Conservation (phyloP, 2,113 vertebrate species). For the Psettodes erumei region DNA sequence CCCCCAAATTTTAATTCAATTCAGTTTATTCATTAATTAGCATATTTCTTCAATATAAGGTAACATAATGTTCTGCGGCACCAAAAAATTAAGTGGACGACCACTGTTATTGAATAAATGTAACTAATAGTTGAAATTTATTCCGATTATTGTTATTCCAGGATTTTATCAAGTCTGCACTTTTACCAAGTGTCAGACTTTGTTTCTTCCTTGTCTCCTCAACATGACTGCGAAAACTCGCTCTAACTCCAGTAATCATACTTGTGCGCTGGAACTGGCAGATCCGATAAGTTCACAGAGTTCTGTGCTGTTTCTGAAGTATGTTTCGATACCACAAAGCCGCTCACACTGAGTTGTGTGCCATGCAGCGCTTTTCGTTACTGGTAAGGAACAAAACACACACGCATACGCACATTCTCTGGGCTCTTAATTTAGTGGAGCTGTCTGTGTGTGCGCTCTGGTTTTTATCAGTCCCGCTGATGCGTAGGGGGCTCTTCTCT, state of each 20-base stretch:
- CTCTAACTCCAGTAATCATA: conserved; percentile 29
- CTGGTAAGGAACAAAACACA: conserved; percentile 41
- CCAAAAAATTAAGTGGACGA: neutral
- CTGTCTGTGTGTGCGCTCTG: conserved; percentile 67
- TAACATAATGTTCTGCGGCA: too few relatives aligned
- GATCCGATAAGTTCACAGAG: conserved; percentile 39
- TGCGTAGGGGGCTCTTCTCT: conserved; percentile 68
- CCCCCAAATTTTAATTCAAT: too few relatives aligned
- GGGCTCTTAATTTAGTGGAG: conserved; percentile 64
- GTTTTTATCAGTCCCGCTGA: conserved; percentile 73
- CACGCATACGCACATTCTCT: conserved; percentile 16
- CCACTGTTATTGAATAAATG: neutral
- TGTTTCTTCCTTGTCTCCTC: neutral
- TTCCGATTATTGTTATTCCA: neutral
- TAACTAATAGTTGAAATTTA: neutral
- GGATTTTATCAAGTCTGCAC: neutral
- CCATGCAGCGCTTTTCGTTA: conserved; percentile 17
- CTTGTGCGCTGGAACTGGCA: conserved; percentile 13
- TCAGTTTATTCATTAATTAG: too few relatives aligned
- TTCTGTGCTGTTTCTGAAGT: conserved; percentile 47
- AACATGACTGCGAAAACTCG: conserved; percentile 7
- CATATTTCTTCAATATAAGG: too few relatives aligned
- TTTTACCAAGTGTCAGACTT: neutral
- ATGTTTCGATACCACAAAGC: conserved; percentile 45
- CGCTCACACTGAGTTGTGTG: conserved; percentile 41